A percentile compares a stretch with the other conserved stretches of the same genome.
Conservation (phyloP, 2,797 vertebrate species). For the Loriculus beryllinus region DNA sequence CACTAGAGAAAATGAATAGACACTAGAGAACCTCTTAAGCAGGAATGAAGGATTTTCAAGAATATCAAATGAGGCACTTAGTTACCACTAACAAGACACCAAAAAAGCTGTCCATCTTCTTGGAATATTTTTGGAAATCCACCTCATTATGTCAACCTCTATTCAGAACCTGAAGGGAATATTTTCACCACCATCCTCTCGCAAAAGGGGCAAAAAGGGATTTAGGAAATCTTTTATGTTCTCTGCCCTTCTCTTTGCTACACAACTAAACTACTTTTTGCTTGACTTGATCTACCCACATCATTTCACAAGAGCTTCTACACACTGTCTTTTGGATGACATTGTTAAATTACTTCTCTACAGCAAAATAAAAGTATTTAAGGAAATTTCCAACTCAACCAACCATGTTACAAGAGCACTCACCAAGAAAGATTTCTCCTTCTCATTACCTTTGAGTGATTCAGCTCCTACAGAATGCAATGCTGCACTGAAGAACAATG, state of each 20-base stretch:
- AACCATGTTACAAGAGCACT: neutral
- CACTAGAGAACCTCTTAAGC: neutral
- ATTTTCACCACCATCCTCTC: neutral
- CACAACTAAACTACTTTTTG: neutral
- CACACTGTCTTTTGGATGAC: neutral
- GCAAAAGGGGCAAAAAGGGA: neutral
- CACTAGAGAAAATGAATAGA: neutral
- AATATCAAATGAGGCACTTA: neutral
- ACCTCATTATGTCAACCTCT: neutral
- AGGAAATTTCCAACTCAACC: neutral
- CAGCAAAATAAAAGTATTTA: neutral
- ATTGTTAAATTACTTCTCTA: neutral
- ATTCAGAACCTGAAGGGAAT: neutral
- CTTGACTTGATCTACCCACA: neutral
- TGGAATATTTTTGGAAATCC: constrained; percentile 16
- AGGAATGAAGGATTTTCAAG: neutral
- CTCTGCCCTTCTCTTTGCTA: neutral
- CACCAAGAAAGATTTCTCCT: neutral
- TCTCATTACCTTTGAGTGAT: neutral
- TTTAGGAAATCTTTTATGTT: neutral
- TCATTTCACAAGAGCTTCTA: neutral
- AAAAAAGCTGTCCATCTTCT: neutral
- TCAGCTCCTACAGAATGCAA: neutral
- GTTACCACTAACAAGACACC: neutral
- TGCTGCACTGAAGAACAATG: neutral